phyloP scores from a whole-genome alignment of 2,888 invertebrate species.

The Zeuzera pyrina region DNA sequence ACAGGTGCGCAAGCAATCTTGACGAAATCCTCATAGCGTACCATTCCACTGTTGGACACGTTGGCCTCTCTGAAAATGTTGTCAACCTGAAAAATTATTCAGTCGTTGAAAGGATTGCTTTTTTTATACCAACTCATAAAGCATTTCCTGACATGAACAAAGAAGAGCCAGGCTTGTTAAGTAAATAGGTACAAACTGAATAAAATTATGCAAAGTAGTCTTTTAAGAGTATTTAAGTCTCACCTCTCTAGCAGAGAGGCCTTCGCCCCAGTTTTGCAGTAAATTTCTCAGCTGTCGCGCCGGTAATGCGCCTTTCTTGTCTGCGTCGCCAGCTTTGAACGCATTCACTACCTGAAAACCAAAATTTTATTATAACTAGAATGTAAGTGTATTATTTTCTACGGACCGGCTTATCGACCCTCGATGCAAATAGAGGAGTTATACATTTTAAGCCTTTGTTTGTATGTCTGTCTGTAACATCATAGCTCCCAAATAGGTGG shows the following conservation, averaged over 20 bases:
- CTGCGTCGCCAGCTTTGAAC: slow-evolving; percentile 88
- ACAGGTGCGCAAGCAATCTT: slow-evolving; percentile 94
- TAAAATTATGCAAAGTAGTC: no score
- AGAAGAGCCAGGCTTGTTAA: no score
- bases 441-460: no score
- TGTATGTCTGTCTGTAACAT: no score
- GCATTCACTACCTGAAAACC: slow-evolving; percentile 80
- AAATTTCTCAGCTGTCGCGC: slow-evolving; percentile 89
- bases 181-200: no score
- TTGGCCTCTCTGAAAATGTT: slow-evolving; percentile 94
- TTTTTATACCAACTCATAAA: no score
- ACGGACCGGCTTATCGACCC: no score
- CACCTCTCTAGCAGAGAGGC: slow-evolving; percentile 79
- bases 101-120: neutral
- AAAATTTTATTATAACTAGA: neutral
- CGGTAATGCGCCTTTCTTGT: slow-evolving; percentile 81
- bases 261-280: slow-evolving; percentile 94
- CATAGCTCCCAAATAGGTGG: no score
- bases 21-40: slow-evolving; percentile 93
- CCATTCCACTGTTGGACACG: slow-evolving; percentile 82
- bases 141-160: no score
- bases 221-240: neutral
- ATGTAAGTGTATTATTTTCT: no score
- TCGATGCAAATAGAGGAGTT: no score
- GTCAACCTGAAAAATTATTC: slow-evolving; percentile 74